Evolutionary conservation across 2,888 invertebrate species (phyloP), one percentile per base, ranked within the genome.

Genomic region (Automeris io): DNA sequence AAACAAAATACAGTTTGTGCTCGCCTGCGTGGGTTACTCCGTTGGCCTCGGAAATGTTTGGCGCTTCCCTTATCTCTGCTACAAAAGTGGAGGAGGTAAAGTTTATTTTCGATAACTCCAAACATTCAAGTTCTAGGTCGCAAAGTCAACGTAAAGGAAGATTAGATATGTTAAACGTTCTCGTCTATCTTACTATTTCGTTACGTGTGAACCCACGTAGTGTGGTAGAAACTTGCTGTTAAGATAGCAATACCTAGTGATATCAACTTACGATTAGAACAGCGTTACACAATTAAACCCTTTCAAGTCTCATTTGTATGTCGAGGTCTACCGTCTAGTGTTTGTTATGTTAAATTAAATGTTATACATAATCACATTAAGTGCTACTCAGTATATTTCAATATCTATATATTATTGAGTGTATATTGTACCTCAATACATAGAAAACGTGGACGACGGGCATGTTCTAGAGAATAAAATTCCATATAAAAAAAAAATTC

Each of bases 21-120:
- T 96, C 58, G 95, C 95, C 34, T 95, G 95, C 69, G 92, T 96
- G 47, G 95, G 96, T 16, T 95, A 95, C 72, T 95, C 95, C 37
- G 95, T 96, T 38, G 96, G 95, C 24, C 89, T 96, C 47, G 95
- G 95, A 54, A 96, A 95, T 68, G 93, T 96, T 48, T 96, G 96
- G 96, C 90, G 96, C 58, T 96, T 97, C 81, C 97, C 97, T 22
- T 97, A 96, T 79, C 90, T 96, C 58, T 95, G 95, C 79, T 95
- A 95, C 78, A 94, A 94, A 86, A 95, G 94, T 70, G 95, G 95
- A 53, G 95, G 95, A 87, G 95, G 95, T 95, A 70, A 89, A 68
- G 18, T 39, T 18, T 23, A 11, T 21, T 21, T 39, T 22, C 22
- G 34, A 39, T 39, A 39, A 22, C 22, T 39, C 26, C 11, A 2